Base-by-base conservation (phyloP, 2,888 invertebrate species). In the Ophion ventricosus region DNA sequence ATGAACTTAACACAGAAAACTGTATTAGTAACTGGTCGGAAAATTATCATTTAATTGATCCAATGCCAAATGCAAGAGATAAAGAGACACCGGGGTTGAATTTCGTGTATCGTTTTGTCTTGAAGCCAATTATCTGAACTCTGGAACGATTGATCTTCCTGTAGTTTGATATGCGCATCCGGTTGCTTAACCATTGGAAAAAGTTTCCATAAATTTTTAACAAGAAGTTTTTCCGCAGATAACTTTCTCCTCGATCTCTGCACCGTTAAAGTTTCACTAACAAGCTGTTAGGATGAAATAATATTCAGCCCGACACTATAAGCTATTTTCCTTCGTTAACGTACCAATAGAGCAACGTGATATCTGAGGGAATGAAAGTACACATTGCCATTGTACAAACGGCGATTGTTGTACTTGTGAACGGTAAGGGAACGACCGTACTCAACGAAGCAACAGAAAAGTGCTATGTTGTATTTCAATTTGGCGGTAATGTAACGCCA, bases 391-490 rank as follows among this genome's bases (percentile, higher is more conserved):
- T 57, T 57, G 57, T 57, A 57, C 23, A 11, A 57, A 20, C 23
- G 20, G 23, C 49, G 20, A 23, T 57, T 23, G 57, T 57, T 23
- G 57, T 57, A 57, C 20, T 57, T 20, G 23, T 23, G 57, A 57
- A 57, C 20, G 57, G 23, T 7, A 57, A 57, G 20, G 57, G 20
- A 57, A n/a, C 29, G 29, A 66, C 40, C 49, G 66, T 49, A 17
- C 25, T 72, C 72, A 61, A 59, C 64, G 59, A 66, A 77, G 72
- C 76, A 57, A 82, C 43, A 40, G 64, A 59, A 59, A 35, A 29
- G 29, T 17, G 72, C 43, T 72, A 56, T 25, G 49, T 64, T 77
- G 70, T 70, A 25, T 72, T 76, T 77, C 75, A 81, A 75, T 80
- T 72, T 66, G 49, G n/a, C 59, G 11, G 23, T 49, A 54, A 49